Evolutionary conservation across 2,888 invertebrate genomes (phyloP).

Genomic region (Plagiodera versicolora): DNA sequence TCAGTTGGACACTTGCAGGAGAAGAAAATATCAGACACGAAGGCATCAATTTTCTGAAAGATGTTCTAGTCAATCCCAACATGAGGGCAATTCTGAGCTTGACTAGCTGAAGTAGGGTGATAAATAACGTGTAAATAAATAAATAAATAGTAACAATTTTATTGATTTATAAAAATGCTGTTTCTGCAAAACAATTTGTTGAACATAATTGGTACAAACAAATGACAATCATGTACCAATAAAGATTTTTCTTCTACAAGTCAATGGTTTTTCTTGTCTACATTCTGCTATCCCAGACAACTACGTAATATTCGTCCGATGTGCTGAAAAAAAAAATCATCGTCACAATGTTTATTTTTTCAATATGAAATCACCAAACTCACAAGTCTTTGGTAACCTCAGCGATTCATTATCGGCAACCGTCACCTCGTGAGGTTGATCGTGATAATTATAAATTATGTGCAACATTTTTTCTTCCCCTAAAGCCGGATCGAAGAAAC

Average conservation of each 20-base stretch:
- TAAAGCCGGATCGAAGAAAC: slow-evolving; percentile 94
- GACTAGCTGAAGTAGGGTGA: background rate
- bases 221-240: slow-evolving; percentile 33
- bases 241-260: slow-evolving; percentile 17
- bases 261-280: slow-evolving; percentile 27
- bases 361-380: slow-evolving; percentile 45
- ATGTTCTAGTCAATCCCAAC: slow-evolving; percentile 10
- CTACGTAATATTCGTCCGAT: slow-evolving; percentile 51
- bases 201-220: slow-evolving; percentile 35
- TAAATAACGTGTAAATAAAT: slow-evolving; percentile 11
- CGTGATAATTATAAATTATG: slow-evolving; percentile 83
- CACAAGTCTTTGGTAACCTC: slow-evolving; percentile 75
- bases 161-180: slow-evolving; percentile 39
- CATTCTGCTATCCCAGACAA: slow-evolving; percentile 32
- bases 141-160: slow-evolving; percentile 36
- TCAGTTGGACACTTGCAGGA: slow-evolving; percentile 68
- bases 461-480: slow-evolving; percentile 89
- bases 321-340: slow-evolving; percentile 44
- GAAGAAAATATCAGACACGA: slow-evolving; percentile 46
- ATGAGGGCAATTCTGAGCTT: slow-evolving; percentile 15
- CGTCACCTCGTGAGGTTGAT: slow-evolving; percentile 75
- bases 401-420: slow-evolving; percentile 79
- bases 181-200: slow-evolving; percentile 34
- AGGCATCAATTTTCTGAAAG: slow-evolving; percentile 38
- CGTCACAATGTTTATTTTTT: background rate